Conservation (phyloP, 2,797 vertebrate species). For the Onychomys torridus region DNA sequence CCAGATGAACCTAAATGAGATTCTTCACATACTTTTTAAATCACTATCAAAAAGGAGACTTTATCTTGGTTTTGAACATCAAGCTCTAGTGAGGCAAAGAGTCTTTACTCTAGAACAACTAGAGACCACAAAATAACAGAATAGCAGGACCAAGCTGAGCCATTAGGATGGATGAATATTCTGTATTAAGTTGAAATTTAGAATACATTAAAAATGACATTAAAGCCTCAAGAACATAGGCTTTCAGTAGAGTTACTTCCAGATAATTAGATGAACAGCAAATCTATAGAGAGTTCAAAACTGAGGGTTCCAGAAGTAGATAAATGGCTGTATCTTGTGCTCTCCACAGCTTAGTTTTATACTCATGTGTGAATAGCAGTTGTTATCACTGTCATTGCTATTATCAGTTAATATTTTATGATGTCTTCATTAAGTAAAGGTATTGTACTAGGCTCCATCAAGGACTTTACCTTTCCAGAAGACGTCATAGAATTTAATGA, state of each 20-base stretch:
- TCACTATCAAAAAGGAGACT: not conserved
- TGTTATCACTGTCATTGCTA: not conserved
- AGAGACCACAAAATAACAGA: not conserved
- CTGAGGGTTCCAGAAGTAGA: not conserved
- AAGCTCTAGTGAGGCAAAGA: not conserved
- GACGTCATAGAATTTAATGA: constrained; percentile 40
- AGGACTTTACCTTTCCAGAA: constrained; percentile 49
- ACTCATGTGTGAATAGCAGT: not conserved
- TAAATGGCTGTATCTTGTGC: not conserved
- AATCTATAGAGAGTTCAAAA: not conserved
- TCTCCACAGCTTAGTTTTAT: not conserved
- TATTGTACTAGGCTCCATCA: not conserved
- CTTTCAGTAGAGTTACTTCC: not conserved
- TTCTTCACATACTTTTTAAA: not conserved
- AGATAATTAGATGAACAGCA: not conserved
- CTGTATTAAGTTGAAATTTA: not conserved
- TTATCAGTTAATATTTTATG: constrained; percentile 60
- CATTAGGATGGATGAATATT: not conserved
- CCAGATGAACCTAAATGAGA: not conserved
- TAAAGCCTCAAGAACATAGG: not conserved
- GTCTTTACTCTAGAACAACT: not conserved
- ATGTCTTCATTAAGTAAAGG: not conserved
- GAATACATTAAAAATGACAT: not conserved
- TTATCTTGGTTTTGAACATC: not conserved
- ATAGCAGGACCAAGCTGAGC: not conserved